These are phyloP conservation scores for Parauchenoglanis ngamensis DNA, from an alignment of 2,797 vertebrate species.

Conservation along the genomic window DNA sequence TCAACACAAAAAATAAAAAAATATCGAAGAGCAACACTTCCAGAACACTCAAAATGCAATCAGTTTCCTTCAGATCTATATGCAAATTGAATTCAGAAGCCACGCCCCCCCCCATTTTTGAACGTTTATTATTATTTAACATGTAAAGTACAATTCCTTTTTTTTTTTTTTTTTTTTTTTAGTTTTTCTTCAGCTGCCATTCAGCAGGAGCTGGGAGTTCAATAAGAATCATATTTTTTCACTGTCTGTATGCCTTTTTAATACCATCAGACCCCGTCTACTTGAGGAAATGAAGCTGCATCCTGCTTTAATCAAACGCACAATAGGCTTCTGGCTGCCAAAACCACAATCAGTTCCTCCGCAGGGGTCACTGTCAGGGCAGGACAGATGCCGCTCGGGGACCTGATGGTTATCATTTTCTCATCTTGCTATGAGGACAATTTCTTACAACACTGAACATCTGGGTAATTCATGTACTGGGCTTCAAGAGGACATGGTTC, in stretches of 20 bases:
- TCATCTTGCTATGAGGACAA: constrained; percentile 9
- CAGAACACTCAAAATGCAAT: neutral
- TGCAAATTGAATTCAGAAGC: neutral
- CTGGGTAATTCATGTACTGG: neutral
- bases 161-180: too few relatives aligned
- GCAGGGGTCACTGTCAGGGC: constrained; percentile 21
- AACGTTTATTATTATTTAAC: neutral
- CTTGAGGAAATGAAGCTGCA: constrained; percentile 29
- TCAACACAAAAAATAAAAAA: neutral
- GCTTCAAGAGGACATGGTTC: neutral
- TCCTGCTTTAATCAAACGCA: constrained; percentile 38
- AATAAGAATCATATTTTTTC: neutral
- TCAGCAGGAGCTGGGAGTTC: neutral
- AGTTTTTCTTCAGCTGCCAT: neutral
- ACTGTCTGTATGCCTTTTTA: neutral
- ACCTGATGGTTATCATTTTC: constrained; percentile 21
- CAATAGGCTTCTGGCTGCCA: constrained; percentile 35
- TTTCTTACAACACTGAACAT: constrained; percentile 17
- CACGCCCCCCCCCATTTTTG: neutral
- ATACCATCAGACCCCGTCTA: neutral
- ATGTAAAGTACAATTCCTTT: too few relatives aligned
- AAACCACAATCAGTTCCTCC: constrained; percentile 31
- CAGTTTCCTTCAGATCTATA: neutral
- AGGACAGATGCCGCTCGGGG: neutral
- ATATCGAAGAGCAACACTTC: neutral